Conservation (phyloP, 2,797 vertebrate species). For the Cuculus canorus region DNA sequence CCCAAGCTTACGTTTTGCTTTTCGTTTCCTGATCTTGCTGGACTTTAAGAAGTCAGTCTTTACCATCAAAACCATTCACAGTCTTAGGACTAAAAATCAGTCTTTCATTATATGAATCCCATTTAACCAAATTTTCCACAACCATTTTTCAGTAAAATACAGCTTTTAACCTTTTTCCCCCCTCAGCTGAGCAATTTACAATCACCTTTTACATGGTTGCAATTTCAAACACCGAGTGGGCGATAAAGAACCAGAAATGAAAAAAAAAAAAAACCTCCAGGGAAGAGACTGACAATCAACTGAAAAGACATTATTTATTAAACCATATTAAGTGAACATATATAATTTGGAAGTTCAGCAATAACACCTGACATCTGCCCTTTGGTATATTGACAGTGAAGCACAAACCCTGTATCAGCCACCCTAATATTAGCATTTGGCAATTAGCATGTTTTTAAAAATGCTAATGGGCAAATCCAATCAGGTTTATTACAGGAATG, state of each 20-base stretch:
- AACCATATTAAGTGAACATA: neutral
- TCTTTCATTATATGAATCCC: neutral
- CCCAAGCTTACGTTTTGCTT: neutral
- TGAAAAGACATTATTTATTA: neutral
- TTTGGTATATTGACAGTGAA: neutral
- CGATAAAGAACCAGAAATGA: neutral
- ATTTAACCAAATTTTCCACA: neutral
- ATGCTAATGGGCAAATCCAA: neutral
- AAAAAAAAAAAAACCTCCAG: neutral
- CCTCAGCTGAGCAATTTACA: neutral
- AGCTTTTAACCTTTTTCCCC: accelerated
- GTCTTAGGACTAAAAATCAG: neutral
- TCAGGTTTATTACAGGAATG: neutral
- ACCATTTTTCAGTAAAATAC: neutral
- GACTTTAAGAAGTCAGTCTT: neutral
- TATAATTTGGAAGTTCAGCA: neutral
- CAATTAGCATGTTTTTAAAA: constrained; percentile 30
- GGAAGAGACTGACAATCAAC: neutral
- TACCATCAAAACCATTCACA: neutral
- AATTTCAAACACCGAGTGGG: neutral
- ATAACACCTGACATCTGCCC: neutral
- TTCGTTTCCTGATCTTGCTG: neutral
- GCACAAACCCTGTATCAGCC: neutral
- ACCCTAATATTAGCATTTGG: neutral
- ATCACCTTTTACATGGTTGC: neutral